Conservation (phyloP, 2,113 vertebrate species). For the Globicephala melas region DNA sequence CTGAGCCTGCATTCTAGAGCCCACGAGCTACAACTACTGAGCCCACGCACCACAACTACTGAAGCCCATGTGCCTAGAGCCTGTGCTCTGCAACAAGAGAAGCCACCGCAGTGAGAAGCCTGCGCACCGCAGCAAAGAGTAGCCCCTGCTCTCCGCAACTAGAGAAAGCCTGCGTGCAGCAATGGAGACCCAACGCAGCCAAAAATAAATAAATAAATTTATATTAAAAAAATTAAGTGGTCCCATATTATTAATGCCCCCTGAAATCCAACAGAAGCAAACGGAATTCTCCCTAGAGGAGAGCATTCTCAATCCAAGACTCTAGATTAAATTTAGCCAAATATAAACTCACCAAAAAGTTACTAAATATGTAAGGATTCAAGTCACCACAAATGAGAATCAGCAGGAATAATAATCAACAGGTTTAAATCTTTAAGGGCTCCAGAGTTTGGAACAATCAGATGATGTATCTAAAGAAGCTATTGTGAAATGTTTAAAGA, state of each 20-base stretch:
- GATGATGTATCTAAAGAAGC: slow-evolving; percentile 10
- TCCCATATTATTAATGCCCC: background rate
- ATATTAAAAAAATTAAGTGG: background rate
- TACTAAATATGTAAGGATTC: background rate
- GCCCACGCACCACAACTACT: too few species aligned
- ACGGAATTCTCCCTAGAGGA: background rate
- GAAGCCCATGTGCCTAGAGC: too few species aligned
- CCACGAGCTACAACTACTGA: too few species aligned
- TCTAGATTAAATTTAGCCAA: slow-evolving; percentile 21
- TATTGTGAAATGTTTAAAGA: slow-evolving; percentile 9
- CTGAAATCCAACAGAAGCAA: background rate
- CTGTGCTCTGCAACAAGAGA: too few species aligned
- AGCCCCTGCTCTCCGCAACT: too few species aligned
- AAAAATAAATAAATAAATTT: too few species aligned
- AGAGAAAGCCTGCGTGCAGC: too few species aligned
- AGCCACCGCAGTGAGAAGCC: too few species aligned
- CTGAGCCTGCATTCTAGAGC: too few species aligned
- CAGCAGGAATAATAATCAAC: background rate
- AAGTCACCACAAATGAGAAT: background rate
- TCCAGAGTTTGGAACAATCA: background rate
- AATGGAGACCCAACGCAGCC: too few species aligned
- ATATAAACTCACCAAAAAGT: background rate
- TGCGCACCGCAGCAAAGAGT: too few species aligned
- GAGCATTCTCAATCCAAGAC: background rate
- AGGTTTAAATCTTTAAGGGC: slow-evolving; percentile 14